These are phyloP conservation scores for Cardiocondyla obscurior DNA, from an alignment of 1,140 invertebrate species.

Conservation along the genomic window DNA sequence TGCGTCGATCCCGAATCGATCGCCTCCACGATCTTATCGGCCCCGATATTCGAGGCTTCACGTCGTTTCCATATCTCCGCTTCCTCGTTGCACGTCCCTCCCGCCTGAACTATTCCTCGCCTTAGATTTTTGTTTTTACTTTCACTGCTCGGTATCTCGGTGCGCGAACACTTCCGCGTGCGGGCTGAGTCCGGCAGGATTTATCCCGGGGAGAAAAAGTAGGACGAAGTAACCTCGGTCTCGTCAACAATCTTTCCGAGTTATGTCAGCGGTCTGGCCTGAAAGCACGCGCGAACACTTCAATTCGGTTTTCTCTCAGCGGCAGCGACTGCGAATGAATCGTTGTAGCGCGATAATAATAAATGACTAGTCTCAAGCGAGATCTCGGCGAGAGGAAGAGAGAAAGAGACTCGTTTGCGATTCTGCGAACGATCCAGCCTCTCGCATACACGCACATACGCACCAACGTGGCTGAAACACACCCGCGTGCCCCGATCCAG, in stretches of 20 bases:
- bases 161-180: background rate
- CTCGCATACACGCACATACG: background rate
- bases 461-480: background rate
- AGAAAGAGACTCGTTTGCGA: conserved; percentile 11
- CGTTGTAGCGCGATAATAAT: background rate
- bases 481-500: conserved; percentile 1
- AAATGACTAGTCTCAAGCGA: background rate
- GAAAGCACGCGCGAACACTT: background rate
- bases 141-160: background rate
- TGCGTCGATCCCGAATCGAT: conserved; percentile 1
- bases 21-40: conserved; percentile 22
- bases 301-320: background rate
- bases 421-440: conserved; percentile 30
- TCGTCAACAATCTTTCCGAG: background rate
- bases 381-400: background rate
- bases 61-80: conserved; percentile 8
- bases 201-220: background rate
- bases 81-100: background rate
- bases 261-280: background rate
- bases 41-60: background rate
- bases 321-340: background rate
- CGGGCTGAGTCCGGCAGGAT: background rate
- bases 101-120: background rate
- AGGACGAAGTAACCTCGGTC: background rate
- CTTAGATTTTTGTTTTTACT: background rate